These are phyloP conservation scores for Hyperoodon ampullatus DNA, from an alignment of 2,113 vertebrate species.

Conservation along the genomic window DNA sequence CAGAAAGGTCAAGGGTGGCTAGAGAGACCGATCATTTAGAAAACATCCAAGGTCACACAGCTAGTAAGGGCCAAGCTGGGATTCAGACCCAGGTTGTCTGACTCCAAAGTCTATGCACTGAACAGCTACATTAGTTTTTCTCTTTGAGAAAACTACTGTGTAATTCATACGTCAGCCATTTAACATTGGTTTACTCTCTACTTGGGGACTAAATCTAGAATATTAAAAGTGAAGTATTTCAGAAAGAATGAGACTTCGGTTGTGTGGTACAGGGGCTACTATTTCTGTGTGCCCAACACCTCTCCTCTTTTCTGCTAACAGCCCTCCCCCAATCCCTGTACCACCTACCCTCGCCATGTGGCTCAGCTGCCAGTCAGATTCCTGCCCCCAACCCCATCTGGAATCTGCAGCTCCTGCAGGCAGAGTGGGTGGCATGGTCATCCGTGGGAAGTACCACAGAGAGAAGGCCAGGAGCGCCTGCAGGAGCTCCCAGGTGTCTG, in stretches of 20 bases:
- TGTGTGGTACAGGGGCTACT: background rate
- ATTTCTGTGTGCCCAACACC: background rate
- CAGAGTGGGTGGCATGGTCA: background rate
- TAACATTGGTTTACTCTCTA: background rate
- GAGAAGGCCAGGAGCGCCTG: background rate
- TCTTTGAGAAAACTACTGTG: background rate
- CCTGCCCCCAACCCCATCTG: accelerated
- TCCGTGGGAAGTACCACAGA: background rate
- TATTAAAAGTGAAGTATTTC: background rate
- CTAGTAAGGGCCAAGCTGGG: background rate
- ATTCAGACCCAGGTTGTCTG: background rate
- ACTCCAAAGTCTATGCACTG: background rate
- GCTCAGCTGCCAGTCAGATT: background rate
- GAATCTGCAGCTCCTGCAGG: background rate
- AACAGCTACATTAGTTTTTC: background rate
- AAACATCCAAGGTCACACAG: too few species aligned
- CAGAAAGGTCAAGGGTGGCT: background rate
- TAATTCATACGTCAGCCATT: background rate
- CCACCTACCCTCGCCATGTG: background rate
- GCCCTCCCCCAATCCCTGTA: accelerated
- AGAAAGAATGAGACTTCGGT: background rate
- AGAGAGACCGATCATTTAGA: background rate
- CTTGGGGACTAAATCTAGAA: background rate
- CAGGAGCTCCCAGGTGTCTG: background rate
- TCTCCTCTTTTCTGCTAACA: background rate